These are phyloP conservation scores for Psittacula cyanocephala DNA, from an alignment of 2,113 vertebrate genomes.

Conservation along the genomic window DNA sequence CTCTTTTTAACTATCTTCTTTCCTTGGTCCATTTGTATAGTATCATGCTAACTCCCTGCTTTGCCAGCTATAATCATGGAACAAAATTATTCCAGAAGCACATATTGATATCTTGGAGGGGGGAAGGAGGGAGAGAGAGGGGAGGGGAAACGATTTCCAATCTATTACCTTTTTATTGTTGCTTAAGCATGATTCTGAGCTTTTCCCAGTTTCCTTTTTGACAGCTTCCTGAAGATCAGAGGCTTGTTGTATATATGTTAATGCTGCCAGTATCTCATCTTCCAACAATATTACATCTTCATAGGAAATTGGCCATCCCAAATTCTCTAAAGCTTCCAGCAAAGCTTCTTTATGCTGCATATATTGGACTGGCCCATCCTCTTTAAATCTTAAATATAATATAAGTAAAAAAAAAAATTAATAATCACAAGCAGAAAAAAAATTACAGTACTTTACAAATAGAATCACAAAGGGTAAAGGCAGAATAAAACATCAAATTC, in stretches of 20 bases:
- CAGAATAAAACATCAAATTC: neutral
- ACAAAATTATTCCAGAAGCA: neutral
- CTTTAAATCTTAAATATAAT: slow-evolving; percentile 65
- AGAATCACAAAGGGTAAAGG: neutral
- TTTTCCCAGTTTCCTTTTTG: slow-evolving; percentile 51
- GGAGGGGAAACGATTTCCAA: neutral
- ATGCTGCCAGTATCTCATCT: slow-evolving; percentile 76
- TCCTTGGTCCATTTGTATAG: neutral
- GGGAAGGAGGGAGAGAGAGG: neutral
- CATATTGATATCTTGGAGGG: neutral
- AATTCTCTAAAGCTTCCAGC: slow-evolving; percentile 70
- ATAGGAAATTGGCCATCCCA: slow-evolving; percentile 76
- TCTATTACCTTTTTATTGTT: slow-evolving; percentile 43
- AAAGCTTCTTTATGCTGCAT: slow-evolving; percentile 72
- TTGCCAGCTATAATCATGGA: neutral
- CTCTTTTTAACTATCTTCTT: neutral
- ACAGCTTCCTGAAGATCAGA: slow-evolving; percentile 73
- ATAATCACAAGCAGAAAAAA: neutral
- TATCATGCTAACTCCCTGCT: neutral
- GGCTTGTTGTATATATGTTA: slow-evolving; percentile 76
- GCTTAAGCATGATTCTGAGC: neutral
- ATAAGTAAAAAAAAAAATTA: neutral
- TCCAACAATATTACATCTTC: slow-evolving; percentile 78
- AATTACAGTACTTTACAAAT: neutral
- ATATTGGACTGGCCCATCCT: slow-evolving; percentile 73